Base-by-base conservation (phyloP, 2,888 invertebrate species). In the Camponotus fellah region DNA sequence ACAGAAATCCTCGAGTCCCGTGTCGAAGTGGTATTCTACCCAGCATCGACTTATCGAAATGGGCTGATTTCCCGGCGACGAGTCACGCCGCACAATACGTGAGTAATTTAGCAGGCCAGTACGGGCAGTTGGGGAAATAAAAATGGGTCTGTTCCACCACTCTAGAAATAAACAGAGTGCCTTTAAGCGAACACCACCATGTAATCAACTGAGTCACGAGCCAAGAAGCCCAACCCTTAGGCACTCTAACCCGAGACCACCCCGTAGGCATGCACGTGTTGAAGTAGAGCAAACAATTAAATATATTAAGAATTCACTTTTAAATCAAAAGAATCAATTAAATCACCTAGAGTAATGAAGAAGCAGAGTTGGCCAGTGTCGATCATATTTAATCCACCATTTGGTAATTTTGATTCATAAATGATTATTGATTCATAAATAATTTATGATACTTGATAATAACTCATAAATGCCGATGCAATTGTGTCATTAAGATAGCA, bases 1-100 rank as follows among this genome's bases (percentile, higher is more conserved):
- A 53, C 94, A 98, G 98, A 91, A 98, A 98, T 95, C 98, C 98
- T n/a, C 96, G 98, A 91, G 98, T 98, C 87, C 98, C 98, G 10
- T 99, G 99, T 95, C 97, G 97, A 95, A 98, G 98, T 92, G 98
- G 98, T 87, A 96, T 98, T 72, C 96, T 99, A 85, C 98, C 99
- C 17, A 96, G 97, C 84, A 97, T 99, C 92, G 98, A 99, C 95
- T 96, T 98, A 92, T 96, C 97, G 89, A 98, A 98, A 95, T 99
- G 98, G 98, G 98, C 98, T 26, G 98, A 98, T 93, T 96, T 95
- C 90, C 95, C 95, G 26, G 86, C 92, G 66, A 88, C 92, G 86
- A 95, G 94, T 89, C 96, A 96, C 85, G 94, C 95, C 64, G 96
- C 96, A 89, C 96, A 96, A 95, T 97, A 96, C 94, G 97, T 97